Evolutionary conservation across 2,888 invertebrate genomes (phyloP).

Genomic region (Ophonus ardosiacus): DNA sequence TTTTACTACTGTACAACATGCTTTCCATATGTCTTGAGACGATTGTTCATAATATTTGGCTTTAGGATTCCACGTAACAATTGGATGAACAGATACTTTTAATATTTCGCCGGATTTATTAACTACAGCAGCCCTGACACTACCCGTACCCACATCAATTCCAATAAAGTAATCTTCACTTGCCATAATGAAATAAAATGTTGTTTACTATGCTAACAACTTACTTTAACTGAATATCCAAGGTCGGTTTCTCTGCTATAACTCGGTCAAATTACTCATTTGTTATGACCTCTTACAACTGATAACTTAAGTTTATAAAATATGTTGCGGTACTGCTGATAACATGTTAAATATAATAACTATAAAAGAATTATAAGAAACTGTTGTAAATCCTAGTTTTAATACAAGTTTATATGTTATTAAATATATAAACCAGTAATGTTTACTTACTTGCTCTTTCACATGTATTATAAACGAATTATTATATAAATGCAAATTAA

Average conservation of each 20-base stretch:
- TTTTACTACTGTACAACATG: constrained; percentile 85
- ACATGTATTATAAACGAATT: no score
- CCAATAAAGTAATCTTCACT: constrained; percentile 82
- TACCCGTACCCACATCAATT: constrained; percentile 96
- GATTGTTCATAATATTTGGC: constrained; percentile 93
- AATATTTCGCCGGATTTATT: constrained; percentile 82
- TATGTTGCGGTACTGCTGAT: neutral
- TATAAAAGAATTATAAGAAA: neutral
- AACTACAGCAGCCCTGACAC: constrained; percentile 91
- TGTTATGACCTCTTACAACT: constrained; percentile 1
- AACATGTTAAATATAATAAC: neutral
- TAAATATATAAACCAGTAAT: no score
- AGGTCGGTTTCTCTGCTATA: constrained; percentile 25
- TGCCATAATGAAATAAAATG: constrained; percentile 14
- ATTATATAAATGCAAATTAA: no score
- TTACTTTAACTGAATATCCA: neutral
- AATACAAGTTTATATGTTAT: neutral
- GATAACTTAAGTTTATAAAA: constrained; percentile 9
- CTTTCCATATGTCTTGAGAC: constrained; percentile 91
- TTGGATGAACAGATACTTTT: constrained; percentile 80
- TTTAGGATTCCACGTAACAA: constrained; percentile 88
- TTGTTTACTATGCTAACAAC: constrained; percentile 3
- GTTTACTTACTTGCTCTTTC: no score
- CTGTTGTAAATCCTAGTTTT: neutral
- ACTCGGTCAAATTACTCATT: neutral